Evolutionary conservation across 2,888 invertebrate genomes (phyloP).

Genomic region (Agrochola lota): DNA sequence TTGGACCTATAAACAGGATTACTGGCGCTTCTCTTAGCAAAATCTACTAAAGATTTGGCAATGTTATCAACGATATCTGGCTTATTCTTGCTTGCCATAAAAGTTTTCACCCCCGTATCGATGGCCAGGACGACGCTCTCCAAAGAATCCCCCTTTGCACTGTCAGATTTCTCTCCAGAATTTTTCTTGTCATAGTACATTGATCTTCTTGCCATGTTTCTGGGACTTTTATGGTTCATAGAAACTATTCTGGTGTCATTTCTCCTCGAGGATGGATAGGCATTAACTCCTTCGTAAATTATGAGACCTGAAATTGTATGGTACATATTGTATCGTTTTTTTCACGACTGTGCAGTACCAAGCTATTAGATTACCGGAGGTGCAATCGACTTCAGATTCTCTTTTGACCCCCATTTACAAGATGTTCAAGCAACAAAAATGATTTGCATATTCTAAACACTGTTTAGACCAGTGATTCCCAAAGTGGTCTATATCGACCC

Average conservation of each 20-base stretch:
- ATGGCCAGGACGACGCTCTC: conserved; percentile 50
- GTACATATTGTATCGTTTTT: background rate
- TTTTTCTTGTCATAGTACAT: background rate
- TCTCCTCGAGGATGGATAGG: background rate
- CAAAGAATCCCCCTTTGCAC: background rate
- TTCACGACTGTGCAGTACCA: too few species aligned
- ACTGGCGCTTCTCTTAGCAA: background rate
- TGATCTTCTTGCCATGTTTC: background rate
- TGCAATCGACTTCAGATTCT: too few species aligned
- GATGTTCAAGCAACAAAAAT: too few species aligned
- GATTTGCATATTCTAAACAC: too few species aligned
- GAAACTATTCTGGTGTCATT: background rate
- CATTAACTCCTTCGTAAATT: background rate
- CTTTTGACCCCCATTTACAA: too few species aligned
- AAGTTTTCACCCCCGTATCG: conserved; percentile 29
- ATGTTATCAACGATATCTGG: conserved; percentile 30
- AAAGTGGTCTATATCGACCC: too few species aligned
- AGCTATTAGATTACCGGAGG: too few species aligned
- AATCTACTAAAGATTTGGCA: background rate
- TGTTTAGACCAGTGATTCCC: too few species aligned
- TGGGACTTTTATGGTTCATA: background rate
- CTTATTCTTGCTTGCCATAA: background rate
- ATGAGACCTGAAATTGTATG: conserved; percentile 27
- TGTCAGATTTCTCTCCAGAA: background rate
- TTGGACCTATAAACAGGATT: conserved; percentile 18